Percentiles rank a stretch among this genome's conserved stretches.
phyloP scores from a whole-genome alignment of 2,113 vertebrate species.

The Tor tambroides region DNA sequence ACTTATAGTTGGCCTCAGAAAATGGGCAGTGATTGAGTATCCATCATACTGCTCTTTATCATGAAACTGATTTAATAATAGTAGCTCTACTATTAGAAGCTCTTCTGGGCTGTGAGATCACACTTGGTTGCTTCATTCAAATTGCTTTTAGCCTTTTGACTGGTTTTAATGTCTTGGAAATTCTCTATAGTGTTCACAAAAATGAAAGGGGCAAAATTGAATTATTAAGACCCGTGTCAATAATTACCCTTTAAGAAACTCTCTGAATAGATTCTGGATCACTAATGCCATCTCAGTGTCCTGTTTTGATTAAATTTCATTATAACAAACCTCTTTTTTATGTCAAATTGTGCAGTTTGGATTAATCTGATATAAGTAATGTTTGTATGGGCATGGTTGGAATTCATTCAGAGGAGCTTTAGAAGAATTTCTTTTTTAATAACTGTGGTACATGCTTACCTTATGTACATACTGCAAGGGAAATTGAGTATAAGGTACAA shows the following conservation, averaged over 20 bases:
- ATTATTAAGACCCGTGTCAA: conserved; percentile 32
- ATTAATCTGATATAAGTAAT: conserved; percentile 42
- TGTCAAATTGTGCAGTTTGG: conserved; percentile 25
- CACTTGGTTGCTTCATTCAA: conserved; percentile 37
- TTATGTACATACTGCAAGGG: background rate
- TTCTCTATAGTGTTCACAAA: conserved; percentile 1
- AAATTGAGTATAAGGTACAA: background rate
- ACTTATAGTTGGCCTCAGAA: conserved; percentile 1
- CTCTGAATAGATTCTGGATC: conserved; percentile 40
- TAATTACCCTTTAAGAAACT: conserved; percentile 50
- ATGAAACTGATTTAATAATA: conserved; percentile 17
- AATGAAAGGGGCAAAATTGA: conserved; percentile 29
- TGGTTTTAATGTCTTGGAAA: conserved; percentile 24
- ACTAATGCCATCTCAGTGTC: conserved; percentile 1
- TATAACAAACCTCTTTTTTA: conserved; percentile 19
- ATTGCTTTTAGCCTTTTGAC: conserved; percentile 16
- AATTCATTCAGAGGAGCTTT: conserved; percentile 10
- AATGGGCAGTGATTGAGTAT: background rate
- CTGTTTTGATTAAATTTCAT: conserved; percentile 29
- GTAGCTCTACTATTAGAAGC: conserved; percentile 14
- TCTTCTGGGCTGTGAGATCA: conserved; percentile 6
- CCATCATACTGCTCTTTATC: background rate
- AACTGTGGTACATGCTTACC: background rate
- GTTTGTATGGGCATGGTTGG: conserved; percentile 17
- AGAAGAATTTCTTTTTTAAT: conserved; percentile 1